Conservation (phyloP, 2,888 invertebrate genomes). For the Digitonthophagus gazella region DNA sequence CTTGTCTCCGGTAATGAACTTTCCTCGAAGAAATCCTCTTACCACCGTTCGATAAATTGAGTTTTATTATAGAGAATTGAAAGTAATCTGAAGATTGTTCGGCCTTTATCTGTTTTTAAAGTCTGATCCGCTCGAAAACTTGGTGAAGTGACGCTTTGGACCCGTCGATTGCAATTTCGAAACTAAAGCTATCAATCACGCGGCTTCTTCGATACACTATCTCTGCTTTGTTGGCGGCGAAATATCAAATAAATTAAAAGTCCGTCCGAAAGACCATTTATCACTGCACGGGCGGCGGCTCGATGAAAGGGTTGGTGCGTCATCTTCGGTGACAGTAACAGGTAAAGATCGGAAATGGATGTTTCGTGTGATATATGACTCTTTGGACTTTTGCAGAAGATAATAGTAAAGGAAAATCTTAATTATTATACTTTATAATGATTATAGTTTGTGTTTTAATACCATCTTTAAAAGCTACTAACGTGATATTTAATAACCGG, state of each 20-base stretch:
- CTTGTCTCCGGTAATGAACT: not conserved
- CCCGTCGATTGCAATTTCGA: not conserved
- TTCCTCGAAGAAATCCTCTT: not conserved
- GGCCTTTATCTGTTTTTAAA: not conserved
- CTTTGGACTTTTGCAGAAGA: no score
- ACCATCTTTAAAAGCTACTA: not conserved
- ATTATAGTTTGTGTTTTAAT: not conserved
- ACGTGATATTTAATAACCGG: not conserved
- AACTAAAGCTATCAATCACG: not conserved
- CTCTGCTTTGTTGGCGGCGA: not conserved
- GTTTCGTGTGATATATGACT: not conserved
- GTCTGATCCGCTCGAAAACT: not conserved
- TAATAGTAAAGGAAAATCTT: no score
- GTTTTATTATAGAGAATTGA: no score
- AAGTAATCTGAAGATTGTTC: not conserved
- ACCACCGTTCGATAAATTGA: not conserved
- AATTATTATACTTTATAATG: no score
- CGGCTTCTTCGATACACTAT: not conserved
- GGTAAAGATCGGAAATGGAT: not conserved
- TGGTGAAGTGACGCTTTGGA: not conserved
- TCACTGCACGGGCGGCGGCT: not conserved
- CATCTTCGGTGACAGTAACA: not conserved
- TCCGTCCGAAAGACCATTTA: not conserved
- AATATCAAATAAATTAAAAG: not conserved
- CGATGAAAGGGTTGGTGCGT: not conserved